Conservation (phyloP, 2,113 vertebrate species). For the Cephalopholis sonnerati region DNA sequence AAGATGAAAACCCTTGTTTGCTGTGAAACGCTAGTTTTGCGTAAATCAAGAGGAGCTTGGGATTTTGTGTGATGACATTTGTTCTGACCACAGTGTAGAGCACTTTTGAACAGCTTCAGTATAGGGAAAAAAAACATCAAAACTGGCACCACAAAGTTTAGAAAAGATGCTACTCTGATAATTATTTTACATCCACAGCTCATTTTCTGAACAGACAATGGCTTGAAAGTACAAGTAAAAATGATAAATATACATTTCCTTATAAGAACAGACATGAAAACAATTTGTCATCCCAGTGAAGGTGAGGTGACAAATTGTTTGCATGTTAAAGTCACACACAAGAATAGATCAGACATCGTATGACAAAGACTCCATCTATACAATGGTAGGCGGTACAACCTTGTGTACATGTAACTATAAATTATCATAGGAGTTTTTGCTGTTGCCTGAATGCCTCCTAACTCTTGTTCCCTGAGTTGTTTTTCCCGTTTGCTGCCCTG, state of each 20-base stretch:
- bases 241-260: background rate
- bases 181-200: background rate
- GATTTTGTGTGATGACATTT: constrained; percentile 32
- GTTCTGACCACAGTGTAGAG: constrained; percentile 20
- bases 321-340: constrained; percentile 8
- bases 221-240: background rate
- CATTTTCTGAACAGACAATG: background rate
- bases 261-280: background rate
- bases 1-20: constrained; percentile 33
- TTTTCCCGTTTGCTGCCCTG: constrained; percentile 79
- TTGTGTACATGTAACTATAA: constrained; percentile 60
- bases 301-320: constrained; percentile 24
- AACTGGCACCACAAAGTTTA: background rate
- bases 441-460: constrained; percentile 57
- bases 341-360: constrained; percentile 52
- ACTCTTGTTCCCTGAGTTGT: constrained; percentile 73
- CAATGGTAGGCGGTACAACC: constrained; percentile 61
- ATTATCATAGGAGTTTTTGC: constrained; percentile 59
- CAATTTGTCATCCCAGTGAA: background rate
- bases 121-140: background rate
- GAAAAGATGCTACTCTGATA: background rate
- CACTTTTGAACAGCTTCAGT: constrained; percentile 16
- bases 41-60: constrained; percentile 34
- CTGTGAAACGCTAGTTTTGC: constrained; percentile 44
- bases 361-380: constrained; percentile 47